Conservation (phyloP, 2,888 invertebrate species). For the Dorcus hopei region DNA sequence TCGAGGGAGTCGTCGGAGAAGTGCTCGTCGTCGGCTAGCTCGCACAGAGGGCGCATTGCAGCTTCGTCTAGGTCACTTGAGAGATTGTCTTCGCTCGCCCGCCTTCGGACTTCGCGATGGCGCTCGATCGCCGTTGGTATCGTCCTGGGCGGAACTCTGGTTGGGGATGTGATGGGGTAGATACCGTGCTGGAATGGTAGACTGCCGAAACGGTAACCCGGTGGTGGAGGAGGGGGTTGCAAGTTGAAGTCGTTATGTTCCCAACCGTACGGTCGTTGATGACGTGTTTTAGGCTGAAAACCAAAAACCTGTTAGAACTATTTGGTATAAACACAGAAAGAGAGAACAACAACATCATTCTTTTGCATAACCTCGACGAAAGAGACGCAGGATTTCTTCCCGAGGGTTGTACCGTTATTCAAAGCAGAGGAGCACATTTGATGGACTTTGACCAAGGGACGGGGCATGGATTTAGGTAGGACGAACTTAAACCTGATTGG, state of each 20-base stretch:
- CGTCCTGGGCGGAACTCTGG: slow-evolving; percentile 63
- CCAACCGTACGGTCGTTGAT: slow-evolving; percentile 74
- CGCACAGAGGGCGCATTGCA: slow-evolving; percentile 40
- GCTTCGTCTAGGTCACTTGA: slow-evolving; percentile 43
- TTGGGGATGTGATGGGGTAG: slow-evolving; percentile 57
- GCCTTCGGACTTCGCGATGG: slow-evolving; percentile 74
- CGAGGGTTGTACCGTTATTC: too few species aligned
- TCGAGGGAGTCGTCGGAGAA: slow-evolving; percentile 85
- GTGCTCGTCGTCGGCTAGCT: slow-evolving; percentile 57
- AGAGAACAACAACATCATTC: too few species aligned
- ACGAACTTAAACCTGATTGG: not conserved
- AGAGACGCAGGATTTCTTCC: too few species aligned
- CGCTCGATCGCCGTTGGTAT: slow-evolving; percentile 70
- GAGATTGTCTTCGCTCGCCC: slow-evolving; percentile 45
- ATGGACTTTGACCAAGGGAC: too few species aligned
- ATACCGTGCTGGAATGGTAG: slow-evolving; percentile 63
- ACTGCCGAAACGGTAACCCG: slow-evolving; percentile 64
- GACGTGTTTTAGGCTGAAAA: slow-evolving; percentile 71
- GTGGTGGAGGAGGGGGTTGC: slow-evolving; percentile 58
- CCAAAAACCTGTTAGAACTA: too few species aligned
- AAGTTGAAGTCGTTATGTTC: slow-evolving; percentile 53
- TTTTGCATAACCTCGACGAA: too few species aligned
- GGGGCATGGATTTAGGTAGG: too few species aligned
- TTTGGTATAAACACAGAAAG: too few species aligned
- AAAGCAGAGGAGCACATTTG: too few species aligned